Evolutionary conservation across 2,797 vertebrate species (phyloP), one percentile per base, ranked within the genome.

Genomic region (Myotis myotis): DNA sequence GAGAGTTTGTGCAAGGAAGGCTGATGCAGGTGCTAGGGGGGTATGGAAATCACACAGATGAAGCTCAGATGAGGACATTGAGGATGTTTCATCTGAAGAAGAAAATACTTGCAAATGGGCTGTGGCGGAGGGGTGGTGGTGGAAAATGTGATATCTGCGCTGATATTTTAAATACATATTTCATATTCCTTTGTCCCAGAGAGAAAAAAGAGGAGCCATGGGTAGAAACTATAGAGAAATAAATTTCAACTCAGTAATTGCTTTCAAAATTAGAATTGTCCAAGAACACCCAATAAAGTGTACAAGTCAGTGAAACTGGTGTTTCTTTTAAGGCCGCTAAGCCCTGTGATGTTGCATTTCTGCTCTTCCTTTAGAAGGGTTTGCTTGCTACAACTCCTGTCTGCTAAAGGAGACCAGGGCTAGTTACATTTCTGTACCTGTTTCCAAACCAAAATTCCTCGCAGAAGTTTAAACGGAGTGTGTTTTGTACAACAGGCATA

Each of bases 151-250:
- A 30, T 75, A 92, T 72, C 22, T 72, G 12, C 55, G 62, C 22
- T 82, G 80, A 71, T 23, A 94, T 91, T 88, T 33, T 25, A 93
- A 96, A 83, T 51, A 25, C 4, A 4, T 38, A 57, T 72, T 7
- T 57, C 28, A 89, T 87, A 75, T 60, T 91, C 33, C 19, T 95
- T 93, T 93, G 57, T 12, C 85, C 23, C 74, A n/a, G 44, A 93
- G 72, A 95, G 44, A 88, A 83, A 87, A 89, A 84, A 30, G 17
- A 78, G 22, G 22, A 85, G 12, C 28, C 41, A 51, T 47, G 25
- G 12, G 9, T 47, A 72, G 44, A 90, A 90, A 68, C 8, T 20
- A 75, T 16, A 78, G 19, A 70, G 30, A 81, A 72, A 5, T 82
- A 74, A 44, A 75, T 57, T 93, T 84, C 8, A 60, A 64, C 44